Conservation (phyloP, 2,113 vertebrate species). For the Eonycteris spelaea region DNA sequence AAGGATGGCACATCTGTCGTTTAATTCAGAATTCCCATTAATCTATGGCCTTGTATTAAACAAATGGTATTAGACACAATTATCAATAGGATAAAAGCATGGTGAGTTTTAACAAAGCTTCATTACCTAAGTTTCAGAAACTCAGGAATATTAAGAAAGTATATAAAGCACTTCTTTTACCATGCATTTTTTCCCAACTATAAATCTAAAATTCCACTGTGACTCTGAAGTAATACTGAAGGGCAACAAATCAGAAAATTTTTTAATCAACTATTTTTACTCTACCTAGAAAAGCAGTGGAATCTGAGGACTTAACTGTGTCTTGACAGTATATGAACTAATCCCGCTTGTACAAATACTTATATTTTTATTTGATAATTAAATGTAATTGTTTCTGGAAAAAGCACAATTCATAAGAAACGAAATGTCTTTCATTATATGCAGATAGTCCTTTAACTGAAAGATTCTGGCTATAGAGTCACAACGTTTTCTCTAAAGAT, state of each 20-base stretch:
- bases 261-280: slow-evolving; percentile 24
- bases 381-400: background rate
- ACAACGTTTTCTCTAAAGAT: background rate
- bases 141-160: background rate
- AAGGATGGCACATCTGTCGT: background rate
- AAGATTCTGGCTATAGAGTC: background rate
- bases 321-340: background rate
- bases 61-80: background rate
- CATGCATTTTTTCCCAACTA: background rate
- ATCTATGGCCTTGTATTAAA: background rate
- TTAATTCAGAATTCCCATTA: slow-evolving; percentile 41
- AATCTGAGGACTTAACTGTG: background rate
- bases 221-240: background rate
- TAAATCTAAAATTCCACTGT: slow-evolving; percentile 1
- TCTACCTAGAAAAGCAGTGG: background rate
- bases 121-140: background rate
- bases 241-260: background rate
- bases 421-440: background rate
- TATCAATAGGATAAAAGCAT: slow-evolving; percentile 3
- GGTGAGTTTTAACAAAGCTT: background rate
- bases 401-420: background rate
- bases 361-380: slow-evolving; percentile 17
- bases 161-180: background rate
- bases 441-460: background rate
- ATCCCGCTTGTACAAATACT: background rate